These are phyloP conservation scores for Epiblema foenella DNA, from an alignment of 2,888 invertebrate genomes.

Conservation along the genomic window DNA sequence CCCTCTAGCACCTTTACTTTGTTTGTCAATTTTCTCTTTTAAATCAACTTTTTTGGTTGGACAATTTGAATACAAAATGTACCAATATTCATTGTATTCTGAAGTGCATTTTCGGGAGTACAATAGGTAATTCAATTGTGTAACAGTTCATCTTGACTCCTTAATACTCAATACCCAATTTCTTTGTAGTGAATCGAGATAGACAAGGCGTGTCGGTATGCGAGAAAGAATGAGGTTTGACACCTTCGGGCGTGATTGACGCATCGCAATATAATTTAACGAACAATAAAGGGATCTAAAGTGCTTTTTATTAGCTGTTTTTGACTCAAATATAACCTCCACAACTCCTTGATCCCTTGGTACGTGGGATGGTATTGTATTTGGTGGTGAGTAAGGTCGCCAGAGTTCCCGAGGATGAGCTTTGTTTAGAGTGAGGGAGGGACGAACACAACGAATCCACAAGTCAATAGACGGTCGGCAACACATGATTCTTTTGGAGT, in stretches of 20 bases:
- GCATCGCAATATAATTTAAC: neutral
- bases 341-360: too few species aligned
- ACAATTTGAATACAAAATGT: neutral
- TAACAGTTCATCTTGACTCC: neutral
- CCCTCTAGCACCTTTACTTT: neutral
- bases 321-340: neutral
- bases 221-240: constrained; percentile 1
- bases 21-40: too few species aligned
- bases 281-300: neutral
- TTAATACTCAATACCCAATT: neutral
- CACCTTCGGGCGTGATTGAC: constrained; percentile 6
- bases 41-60: neutral
- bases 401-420: too few species aligned
- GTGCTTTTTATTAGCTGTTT: neutral
- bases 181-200: constrained; percentile 1
- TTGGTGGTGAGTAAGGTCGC: too few species aligned
- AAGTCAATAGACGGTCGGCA: too few species aligned
- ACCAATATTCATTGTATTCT: neutral
- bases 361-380: too few species aligned
- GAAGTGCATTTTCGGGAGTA: neutral
- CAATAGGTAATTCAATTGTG: constrained; percentile 4
- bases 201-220: constrained; percentile 27
- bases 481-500: too few species aligned
- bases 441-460: too few species aligned
- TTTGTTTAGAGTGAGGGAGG: too few species aligned